Evolutionary conservation across 2,113 vertebrate genomes (phyloP), one percentile per base, ranked within the genome.

Genomic region (Eurypyga helias): DNA sequence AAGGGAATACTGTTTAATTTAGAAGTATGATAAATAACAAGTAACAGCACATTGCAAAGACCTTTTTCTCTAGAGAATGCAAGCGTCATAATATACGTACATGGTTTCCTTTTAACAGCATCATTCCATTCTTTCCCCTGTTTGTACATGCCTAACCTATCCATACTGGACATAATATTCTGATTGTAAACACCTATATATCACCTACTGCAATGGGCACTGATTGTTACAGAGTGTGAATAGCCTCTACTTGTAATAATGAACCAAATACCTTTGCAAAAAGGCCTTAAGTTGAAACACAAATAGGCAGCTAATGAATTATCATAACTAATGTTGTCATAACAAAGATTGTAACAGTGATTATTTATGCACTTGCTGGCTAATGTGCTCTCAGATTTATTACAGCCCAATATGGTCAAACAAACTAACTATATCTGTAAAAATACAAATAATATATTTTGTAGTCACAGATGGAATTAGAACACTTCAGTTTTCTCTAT

Each of bases 321-420:
- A 96, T 66, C 82, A 83, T 96, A 96, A 95, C 91, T 93, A 91
- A 95, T 91, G 82, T 88, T 84, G 94, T 91, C 95, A 96, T 89
- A 94, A 95, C 89, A 90, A 96, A 93, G 91, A 93, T 79, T 77
- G 89, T 93, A 77, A 71, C 75, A 0, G 29, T 90, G 87, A 96
- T 96, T 94, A 94, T 89, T 94, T 94, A 93, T 78, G 81, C 2
- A 57, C 72, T 96, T 67, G 55, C 66, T 77, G 71, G 90, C 38
- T 97, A 93, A 96, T 90, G 71, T 83, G 62, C 82, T 86, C 80
- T 91, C 73, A 29, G 71, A 95, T 91, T 94, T 96, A 93, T 90
- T 95, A 88, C 66, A 75, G 87, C 43, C 79, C 43, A 80, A 23
- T 83, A 96, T 82, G 61, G 81, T 65, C 58, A 90, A 96, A 96